Conservation (phyloP, 2,888 invertebrate genomes). For the Mythimna albipuncta region DNA sequence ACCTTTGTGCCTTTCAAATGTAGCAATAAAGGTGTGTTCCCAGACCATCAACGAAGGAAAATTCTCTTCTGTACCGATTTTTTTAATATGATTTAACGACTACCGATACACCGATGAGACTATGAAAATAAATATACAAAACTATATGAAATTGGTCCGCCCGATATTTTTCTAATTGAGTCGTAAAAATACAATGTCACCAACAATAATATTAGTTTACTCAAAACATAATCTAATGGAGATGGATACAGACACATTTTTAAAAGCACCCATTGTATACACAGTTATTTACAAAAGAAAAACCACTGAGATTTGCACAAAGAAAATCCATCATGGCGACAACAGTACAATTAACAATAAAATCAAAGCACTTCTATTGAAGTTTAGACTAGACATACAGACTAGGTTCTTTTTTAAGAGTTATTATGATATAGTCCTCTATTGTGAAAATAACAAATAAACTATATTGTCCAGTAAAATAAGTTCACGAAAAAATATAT, state of each 20-base stretch:
- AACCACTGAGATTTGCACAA: slow-evolving; percentile 36
- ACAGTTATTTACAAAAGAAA: slow-evolving; percentile 46
- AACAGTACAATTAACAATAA: slow-evolving; percentile 52
- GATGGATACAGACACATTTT: not conserved
- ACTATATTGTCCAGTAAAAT: slow-evolving; percentile 7
- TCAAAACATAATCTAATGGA: not conserved
- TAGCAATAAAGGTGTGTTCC: slow-evolving; percentile 35
- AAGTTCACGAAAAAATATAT: slow-evolving; percentile 1
- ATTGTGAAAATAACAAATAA: slow-evolving; percentile 32
- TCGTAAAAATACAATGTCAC: slow-evolving; percentile 1
- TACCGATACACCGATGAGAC: too few species aligned
- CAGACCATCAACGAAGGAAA: slow-evolving; percentile 4
- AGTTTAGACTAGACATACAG: slow-evolving; percentile 14
- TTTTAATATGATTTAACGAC: not conserved
- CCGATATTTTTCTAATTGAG: slow-evolving; percentile 7
- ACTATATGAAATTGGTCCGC: not conserved
- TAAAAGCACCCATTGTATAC: slow-evolving; percentile 35
- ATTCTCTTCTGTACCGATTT: not conserved
- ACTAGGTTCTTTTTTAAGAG: slow-evolving; percentile 11
- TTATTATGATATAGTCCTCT: slow-evolving; percentile 36
- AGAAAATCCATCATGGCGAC: slow-evolving; percentile 45
- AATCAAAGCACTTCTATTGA: slow-evolving; percentile 38
- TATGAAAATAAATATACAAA: not conserved
- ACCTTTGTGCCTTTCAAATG: slow-evolving; percentile 48
- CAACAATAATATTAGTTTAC: not conserved